Percentiles rank a stretch among this genome's conserved stretches.
Evolutionary conservation across 2,113 vertebrate species (phyloP).

Genomic region (Polyodon spathula): DNA sequence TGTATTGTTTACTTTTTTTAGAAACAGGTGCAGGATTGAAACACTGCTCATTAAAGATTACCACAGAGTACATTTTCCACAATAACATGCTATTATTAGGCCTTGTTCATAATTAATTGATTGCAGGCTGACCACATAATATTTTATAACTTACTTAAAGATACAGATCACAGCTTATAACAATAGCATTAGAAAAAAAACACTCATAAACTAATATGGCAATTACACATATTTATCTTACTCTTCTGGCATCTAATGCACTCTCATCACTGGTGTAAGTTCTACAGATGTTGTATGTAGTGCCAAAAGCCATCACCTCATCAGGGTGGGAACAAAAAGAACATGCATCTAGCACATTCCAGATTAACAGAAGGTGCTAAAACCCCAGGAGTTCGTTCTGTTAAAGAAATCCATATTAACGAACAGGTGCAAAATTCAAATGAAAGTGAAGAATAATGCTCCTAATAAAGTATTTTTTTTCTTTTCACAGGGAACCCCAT

Average conservation of each 20-base stretch:
- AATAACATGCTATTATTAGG: conserved; percentile 39
- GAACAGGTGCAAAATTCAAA: conserved; percentile 48
- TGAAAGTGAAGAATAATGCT: conserved; percentile 30
- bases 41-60: conserved; percentile 30
- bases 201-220: not conserved
- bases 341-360: conserved; percentile 28
- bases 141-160: conserved; percentile 4
- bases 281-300: not conserved
- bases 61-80: conserved; percentile 40
- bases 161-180: not conserved
- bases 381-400: conserved; percentile 38
- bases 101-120: conserved; percentile 20
- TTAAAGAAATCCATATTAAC: conserved; percentile 28
- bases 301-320: not conserved
- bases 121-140: conserved; percentile 12
- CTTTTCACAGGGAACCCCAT: conserved; percentile 26
- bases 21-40: conserved; percentile 40
- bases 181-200: not conserved
- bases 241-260: not conserved
- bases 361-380: conserved; percentile 47
- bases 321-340: not conserved
- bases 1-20: conserved; percentile 43
- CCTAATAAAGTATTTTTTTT: conserved; percentile 39
- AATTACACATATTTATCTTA: conserved; percentile 5
- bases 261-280: not conserved